Percentiles rank a stretch among this genome's conserved stretches.
Evolutionary conservation across 1,140 invertebrate genomes (phyloP).

Genomic region (Portunus trituberculatus): DNA sequence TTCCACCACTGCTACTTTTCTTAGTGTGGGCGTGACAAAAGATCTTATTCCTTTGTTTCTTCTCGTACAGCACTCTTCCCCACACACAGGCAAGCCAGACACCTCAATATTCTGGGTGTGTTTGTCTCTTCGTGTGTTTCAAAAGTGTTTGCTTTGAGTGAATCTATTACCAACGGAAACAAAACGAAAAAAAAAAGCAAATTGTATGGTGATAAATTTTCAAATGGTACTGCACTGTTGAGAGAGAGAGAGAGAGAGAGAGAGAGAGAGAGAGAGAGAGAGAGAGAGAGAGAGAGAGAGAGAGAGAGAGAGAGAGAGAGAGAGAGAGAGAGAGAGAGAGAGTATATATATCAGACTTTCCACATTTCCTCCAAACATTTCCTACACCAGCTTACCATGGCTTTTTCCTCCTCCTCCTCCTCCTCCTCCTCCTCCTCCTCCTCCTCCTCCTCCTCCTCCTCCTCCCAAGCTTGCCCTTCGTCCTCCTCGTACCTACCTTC

Average conservation of each 20-base stretch:
- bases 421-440: slow-evolving; percentile 14
- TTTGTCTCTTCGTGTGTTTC: no score
- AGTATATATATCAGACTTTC: background rate
- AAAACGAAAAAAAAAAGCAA: no score
- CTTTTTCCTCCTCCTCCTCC: background rate
- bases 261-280: background rate
- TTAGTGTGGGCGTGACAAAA: background rate
- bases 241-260: background rate
- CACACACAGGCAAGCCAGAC: no score
- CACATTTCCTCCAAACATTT: background rate
- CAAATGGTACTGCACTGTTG: no score
- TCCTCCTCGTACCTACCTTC: no score
- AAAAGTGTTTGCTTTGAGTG: no score
- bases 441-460: background rate
- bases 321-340: background rate
- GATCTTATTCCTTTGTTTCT: background rate
- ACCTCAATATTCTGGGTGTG: no score
- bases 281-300: background rate
- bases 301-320: background rate
- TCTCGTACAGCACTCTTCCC: background rate
- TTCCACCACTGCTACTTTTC: background rate
- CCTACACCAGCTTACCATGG: background rate
- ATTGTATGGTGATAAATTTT: no score
- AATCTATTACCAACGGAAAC: no score
- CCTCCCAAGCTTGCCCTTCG: no score